Percentiles rank a stretch among this genome's conserved stretches.
Evolutionary conservation across 2,797 vertebrate species (phyloP).

Genomic region (Danio kyathit): DNA sequence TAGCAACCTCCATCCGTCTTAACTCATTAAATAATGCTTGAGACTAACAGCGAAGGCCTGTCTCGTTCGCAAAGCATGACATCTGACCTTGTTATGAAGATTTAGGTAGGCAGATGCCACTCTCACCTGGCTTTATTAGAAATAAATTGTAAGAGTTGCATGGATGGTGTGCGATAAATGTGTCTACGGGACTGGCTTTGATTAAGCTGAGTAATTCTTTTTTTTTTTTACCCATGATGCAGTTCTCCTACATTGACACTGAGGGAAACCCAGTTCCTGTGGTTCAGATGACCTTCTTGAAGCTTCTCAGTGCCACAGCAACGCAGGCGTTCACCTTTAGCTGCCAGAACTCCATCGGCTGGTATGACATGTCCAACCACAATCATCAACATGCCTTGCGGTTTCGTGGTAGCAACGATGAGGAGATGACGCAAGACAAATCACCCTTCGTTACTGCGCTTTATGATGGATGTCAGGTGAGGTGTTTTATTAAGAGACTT

Average conservation of each 20-base stretch:
- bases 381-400: constrained; percentile 81
- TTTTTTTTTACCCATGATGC: constrained; percentile 46
- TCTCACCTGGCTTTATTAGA: constrained; percentile 40
- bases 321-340: constrained; percentile 86
- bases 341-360: constrained; percentile 89
- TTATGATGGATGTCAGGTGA: constrained; percentile 90
- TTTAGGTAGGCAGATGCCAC: constrained; percentile 54
- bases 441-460: constrained; percentile 78
- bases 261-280: constrained; percentile 85
- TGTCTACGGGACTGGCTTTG: constrained; percentile 14
- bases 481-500: neutral
- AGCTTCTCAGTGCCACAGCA: constrained; percentile 86
- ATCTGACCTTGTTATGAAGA: constrained; percentile 58
- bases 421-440: constrained; percentile 85
- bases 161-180: constrained; percentile 19
- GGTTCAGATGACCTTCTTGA: constrained; percentile 92
- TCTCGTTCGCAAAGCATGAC: constrained; percentile 46
- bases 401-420: constrained; percentile 83
- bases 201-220: constrained; percentile 42
- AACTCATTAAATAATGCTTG: constrained; percentile 56
- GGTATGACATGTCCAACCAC: constrained; percentile 80
- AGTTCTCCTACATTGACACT: constrained; percentile 90
- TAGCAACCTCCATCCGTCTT: constrained; percentile 56
- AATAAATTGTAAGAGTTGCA: constrained; percentile 9
- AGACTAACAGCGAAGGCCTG: constrained; percentile 34